These are phyloP conservation scores for Andrena minutula DNA, from an alignment of 2,888 invertebrate species.

Conservation along the genomic window DNA sequence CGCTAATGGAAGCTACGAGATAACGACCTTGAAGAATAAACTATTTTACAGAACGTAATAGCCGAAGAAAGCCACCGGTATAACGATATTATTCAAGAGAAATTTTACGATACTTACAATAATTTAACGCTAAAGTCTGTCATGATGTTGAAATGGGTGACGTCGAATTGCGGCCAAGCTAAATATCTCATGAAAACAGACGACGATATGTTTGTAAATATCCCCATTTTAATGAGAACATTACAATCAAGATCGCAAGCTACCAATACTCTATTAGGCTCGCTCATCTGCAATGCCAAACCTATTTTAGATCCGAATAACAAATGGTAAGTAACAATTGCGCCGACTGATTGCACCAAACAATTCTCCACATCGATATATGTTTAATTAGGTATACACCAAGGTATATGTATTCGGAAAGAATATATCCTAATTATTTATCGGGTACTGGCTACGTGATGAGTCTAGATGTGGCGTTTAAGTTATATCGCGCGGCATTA, in stretches of 20 bases:
- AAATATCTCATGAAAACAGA: conserved; percentile 93
- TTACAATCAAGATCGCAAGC: conserved; percentile 77
- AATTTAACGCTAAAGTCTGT: conserved; percentile 94
- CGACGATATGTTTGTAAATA: conserved; percentile 94
- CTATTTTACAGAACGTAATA: conserved; percentile 86
- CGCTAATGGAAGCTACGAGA: background rate
- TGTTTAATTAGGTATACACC: conserved; percentile 89
- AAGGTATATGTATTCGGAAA: conserved; percentile 90
- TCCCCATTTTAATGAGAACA: conserved; percentile 88
- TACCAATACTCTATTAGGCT: conserved; percentile 89
- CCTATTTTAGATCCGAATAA: conserved; percentile 91
- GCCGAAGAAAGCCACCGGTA: conserved; percentile 89
- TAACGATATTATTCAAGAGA: conserved; percentile 93
- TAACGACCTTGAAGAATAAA: background rate
- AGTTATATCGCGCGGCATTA: conserved; percentile 89
- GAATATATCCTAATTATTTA: conserved; percentile 92
- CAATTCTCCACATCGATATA: conserved; percentile 21
- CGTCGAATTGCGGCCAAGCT: conserved; percentile 88
- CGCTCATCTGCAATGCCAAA: conserved; percentile 91
- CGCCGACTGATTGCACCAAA: background rate
- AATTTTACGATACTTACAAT: conserved; percentile 93
- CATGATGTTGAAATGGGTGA: conserved; percentile 93
- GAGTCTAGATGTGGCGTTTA: conserved; percentile 88
- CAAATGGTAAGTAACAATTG: conserved; percentile 89
- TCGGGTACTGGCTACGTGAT: conserved; percentile 94